Conservation (phyloP, 2,113 vertebrate genomes). For the Apteryx owenii region DNA sequence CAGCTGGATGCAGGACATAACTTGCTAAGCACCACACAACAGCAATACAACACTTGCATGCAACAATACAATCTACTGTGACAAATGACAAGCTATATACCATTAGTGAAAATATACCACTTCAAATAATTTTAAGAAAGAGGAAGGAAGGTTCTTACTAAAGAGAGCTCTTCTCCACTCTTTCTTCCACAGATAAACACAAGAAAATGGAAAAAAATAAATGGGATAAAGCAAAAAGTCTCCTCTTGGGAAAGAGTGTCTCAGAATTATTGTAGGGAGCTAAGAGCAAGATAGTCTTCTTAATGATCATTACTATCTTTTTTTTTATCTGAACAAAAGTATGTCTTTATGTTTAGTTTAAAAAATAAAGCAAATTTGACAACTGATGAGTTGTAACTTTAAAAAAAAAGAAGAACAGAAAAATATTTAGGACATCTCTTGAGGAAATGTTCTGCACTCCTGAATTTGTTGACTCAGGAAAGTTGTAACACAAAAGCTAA, state of each 20-base stretch:
- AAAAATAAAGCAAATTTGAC: background rate
- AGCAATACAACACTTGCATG: conserved; percentile 23
- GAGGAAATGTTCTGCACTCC: background rate
- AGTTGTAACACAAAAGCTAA: background rate
- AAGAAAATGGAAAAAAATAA: background rate
- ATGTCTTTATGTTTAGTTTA: background rate
- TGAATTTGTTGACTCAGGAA: background rate
- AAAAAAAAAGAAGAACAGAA: background rate
- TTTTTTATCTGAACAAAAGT: background rate
- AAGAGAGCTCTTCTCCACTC: background rate
- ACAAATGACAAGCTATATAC: background rate
- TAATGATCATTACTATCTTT: background rate
- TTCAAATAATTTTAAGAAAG: background rate
- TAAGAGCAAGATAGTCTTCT: background rate
- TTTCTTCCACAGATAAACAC: background rate
- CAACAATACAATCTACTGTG: background rate
- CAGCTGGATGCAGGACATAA: conserved; percentile 43
- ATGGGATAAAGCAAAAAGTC: background rate
- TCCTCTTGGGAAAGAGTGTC: background rate
- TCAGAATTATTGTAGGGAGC: background rate
- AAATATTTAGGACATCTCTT: background rate
- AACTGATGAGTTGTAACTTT: background rate
- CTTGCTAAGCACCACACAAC: conserved; percentile 26
- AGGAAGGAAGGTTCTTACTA: background rate
- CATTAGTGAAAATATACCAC: background rate